Conservation (phyloP, 2,888 invertebrate species). For the Ametastegia equiseti region DNA sequence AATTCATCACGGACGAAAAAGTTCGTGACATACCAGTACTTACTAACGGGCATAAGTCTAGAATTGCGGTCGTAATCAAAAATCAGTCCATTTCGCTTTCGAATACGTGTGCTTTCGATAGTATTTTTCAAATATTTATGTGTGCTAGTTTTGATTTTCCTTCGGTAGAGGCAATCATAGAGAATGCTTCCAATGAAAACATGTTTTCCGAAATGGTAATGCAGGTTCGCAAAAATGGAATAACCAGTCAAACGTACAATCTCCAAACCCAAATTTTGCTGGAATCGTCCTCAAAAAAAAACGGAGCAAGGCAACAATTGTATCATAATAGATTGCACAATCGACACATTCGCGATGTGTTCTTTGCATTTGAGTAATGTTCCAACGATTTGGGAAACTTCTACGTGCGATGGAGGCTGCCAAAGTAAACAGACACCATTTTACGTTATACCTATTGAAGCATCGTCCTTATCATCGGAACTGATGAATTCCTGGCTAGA, state of each 20-base stretch:
- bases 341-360: conserved; percentile 5
- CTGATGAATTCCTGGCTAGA: not conserved
- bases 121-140: not conserved
- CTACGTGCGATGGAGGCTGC: not conserved
- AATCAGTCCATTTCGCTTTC: conserved; percentile 2
- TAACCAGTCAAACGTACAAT: not conserved
- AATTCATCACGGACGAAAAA: conserved; percentile 17
- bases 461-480: conserved; percentile 1
- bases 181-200: not conserved
- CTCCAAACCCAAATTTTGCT: not conserved
- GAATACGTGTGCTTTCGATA: conserved; percentile 14
- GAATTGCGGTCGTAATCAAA: not conserved
- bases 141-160: conserved; percentile 1
- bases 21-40: not conserved
- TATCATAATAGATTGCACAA: conserved; percentile 3
- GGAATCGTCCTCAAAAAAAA: not conserved
- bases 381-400: not conserved
- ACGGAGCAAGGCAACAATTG: not conserved
- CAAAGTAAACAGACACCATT: not conserved
- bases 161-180: not conserved
- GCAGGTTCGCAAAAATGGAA: not conserved
- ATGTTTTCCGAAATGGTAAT: not conserved
- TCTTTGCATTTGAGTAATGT: not conserved
- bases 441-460: not conserved
- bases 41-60: not conserved